phyloP scores from a whole-genome alignment of 2,888 invertebrate genomes.

The Tachina lurida region DNA sequence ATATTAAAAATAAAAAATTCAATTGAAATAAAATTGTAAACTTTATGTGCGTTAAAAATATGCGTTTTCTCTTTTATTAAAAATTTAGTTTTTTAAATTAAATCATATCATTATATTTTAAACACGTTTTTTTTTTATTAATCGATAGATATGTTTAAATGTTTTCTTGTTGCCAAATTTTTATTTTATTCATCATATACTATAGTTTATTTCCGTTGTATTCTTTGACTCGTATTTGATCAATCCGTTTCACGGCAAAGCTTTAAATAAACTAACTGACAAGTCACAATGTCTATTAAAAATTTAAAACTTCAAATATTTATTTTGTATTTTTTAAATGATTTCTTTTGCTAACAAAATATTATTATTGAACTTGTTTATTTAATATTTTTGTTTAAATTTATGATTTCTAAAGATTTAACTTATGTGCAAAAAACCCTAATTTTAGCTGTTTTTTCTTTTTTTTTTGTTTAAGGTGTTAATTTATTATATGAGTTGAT shows the following conservation, averaged over 20 bases:
- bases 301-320: background rate
- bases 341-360: conserved; percentile 18
- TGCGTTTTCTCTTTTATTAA: background rate
- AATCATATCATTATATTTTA: background rate
- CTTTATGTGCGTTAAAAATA: background rate
- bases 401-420: conserved; percentile 17
- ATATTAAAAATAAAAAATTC: too few relatives aligned
- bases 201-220: background rate
- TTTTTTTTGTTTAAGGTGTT: conserved; percentile 36
- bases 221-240: background rate
- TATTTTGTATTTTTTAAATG: background rate
- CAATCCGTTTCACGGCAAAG: conserved; percentile 19
- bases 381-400: conserved; percentile 15
- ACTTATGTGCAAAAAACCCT: conserved; percentile 30
- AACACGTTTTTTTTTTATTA: background rate
- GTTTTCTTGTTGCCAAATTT: background rate
- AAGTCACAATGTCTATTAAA: background rate
- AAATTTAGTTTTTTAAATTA: background rate
- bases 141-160: background rate
- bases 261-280: conserved; percentile 16
- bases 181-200: background rate
- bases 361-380: conserved; percentile 19
- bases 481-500: conserved; percentile 56
- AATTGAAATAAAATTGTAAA: too few relatives aligned
- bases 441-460: conserved; percentile 28